phyloP scores from a whole-genome alignment of 1,140 invertebrate species.

The Papilio aristodemus region DNA sequence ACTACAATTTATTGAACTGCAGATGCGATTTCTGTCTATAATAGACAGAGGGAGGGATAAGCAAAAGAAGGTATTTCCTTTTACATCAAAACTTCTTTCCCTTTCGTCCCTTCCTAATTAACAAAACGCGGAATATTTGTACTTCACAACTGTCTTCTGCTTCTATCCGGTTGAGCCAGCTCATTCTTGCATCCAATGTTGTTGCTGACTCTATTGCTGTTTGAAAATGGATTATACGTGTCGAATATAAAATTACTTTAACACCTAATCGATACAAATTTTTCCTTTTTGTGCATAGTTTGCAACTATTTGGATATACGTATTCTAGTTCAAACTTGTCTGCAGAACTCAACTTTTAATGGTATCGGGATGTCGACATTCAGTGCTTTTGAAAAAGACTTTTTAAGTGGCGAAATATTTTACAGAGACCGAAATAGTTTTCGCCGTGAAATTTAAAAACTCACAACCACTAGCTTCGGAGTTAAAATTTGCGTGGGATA shows the following conservation, averaged over 20 bases:
- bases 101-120: too few relatives aligned
- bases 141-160: too few relatives aligned
- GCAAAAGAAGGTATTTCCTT: too few relatives aligned
- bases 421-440: background rate
- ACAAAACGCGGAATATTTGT: too few relatives aligned
- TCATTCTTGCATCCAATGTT: too few relatives aligned
- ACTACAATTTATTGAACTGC: too few relatives aligned
- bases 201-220: too few relatives aligned
- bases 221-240: too few relatives aligned
- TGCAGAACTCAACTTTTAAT: conserved; percentile 10
- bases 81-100: too few relatives aligned
- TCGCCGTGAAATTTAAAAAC: background rate
- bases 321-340: conserved; percentile 12
- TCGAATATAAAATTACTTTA: background rate
- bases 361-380: conserved; percentile 6
- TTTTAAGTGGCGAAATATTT: conserved; percentile 19
- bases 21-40: too few relatives aligned
- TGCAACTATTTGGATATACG: background rate
- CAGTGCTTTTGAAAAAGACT: conserved; percentile 7
- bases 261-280: background rate
- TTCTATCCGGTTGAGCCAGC: too few relatives aligned
- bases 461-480: background rate
- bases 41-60: too few relatives aligned
- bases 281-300: conserved; percentile 2
- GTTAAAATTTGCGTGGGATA: background rate